A percentile compares a stretch with the other conserved stretches of the same genome.
phyloP scores from a whole-genome alignment of 2,113 vertebrate species.

The Castor canadensis region DNA sequence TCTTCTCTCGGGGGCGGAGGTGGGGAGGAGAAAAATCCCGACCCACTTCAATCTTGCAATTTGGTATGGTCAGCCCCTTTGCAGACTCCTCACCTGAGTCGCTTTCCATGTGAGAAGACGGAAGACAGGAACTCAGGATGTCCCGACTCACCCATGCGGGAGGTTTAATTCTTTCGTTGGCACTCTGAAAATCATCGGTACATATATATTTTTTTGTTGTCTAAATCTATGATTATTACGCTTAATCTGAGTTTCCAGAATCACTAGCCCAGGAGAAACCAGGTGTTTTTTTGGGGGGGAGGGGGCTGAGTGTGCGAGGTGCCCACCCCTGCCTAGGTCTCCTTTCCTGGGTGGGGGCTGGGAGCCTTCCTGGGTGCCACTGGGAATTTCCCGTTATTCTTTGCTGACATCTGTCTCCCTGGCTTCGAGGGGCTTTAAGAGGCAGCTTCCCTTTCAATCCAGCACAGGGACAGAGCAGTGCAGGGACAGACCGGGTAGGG shows the following conservation, averaged over 20 bases:
- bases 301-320: neutral
- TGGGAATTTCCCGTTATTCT: conserved; percentile 19
- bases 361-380: neutral
- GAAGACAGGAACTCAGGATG: neutral
- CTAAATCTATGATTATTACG: neutral
- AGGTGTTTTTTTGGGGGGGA: too few relatives aligned
- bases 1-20: neutral
- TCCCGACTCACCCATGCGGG: neutral
- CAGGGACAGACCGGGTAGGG: conserved; percentile 40
- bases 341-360: neutral
- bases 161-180: conserved; percentile 5
- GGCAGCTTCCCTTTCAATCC: conserved; percentile 9
- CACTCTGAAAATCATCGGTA: conserved; percentile 37
- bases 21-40: neutral
- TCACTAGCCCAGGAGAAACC: neutral
- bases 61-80: conserved; percentile 41
- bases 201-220: neutral
- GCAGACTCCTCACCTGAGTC: neutral
- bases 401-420: conserved; percentile 34
- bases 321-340: neutral
- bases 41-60: neutral
- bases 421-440: conserved; percentile 43
- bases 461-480: neutral
- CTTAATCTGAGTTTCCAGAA: neutral
- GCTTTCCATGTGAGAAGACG: neutral